These are phyloP conservation scores for Uria aalge DNA, from an alignment of 2,113 vertebrate genomes.

Conservation along the genomic window DNA sequence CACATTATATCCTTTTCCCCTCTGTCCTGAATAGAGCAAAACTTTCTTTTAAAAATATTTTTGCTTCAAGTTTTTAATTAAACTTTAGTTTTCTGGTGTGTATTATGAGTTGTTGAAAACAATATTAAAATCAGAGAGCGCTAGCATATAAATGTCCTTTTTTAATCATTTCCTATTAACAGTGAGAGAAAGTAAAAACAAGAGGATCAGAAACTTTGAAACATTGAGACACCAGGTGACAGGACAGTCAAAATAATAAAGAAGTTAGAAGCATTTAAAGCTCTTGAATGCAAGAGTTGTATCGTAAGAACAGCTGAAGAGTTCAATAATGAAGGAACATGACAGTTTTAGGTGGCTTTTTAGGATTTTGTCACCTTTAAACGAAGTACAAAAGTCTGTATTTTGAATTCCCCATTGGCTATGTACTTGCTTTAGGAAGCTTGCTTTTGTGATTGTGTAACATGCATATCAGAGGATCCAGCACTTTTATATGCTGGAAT, in stretches of 20 bases:
- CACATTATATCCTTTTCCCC: constrained; percentile 3
- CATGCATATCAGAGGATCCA: neutral
- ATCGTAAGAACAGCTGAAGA: neutral
- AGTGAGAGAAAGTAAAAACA: neutral
- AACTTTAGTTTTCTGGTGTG: neutral
- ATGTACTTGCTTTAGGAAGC: neutral
- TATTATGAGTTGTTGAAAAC: neutral
- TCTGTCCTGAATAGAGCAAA: constrained; percentile 21
- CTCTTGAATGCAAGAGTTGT: neutral
- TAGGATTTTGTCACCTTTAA: neutral
- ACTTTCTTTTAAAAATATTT: neutral
- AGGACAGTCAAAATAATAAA: neutral
- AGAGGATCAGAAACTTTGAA: neutral
- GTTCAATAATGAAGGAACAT: neutral
- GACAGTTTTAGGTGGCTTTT: neutral
- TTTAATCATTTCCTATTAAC: neutral
- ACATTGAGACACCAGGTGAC: neutral
- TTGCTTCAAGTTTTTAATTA: neutral
- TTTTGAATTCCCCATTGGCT: neutral
- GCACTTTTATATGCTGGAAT: neutral
- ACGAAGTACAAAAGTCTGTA: neutral
- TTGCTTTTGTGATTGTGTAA: neutral
- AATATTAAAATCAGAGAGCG: neutral
- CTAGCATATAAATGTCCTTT: neutral
- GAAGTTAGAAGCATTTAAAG: neutral